Conservation (phyloP, 1,140 invertebrate genomes). For the Lepidotrigona ventralis region DNA sequence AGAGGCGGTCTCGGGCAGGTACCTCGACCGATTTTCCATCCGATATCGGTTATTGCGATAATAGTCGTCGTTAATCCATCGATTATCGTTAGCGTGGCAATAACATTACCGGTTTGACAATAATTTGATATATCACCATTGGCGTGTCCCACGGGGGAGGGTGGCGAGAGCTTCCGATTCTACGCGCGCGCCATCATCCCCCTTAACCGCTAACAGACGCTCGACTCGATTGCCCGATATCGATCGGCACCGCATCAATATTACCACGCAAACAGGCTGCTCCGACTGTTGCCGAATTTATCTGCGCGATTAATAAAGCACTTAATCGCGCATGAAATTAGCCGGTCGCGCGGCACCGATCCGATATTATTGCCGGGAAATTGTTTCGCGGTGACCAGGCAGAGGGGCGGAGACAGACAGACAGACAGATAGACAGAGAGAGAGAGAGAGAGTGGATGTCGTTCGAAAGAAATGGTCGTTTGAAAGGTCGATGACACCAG, state of each 20-base stretch:
- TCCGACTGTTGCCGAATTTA: constrained; percentile 47
- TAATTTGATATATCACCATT: constrained; percentile 65
- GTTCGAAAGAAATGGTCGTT: too few species aligned
- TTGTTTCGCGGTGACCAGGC: neutral
- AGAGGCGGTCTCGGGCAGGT: neutral
- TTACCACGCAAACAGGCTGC: constrained; percentile 35
- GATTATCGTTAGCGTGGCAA: constrained; percentile 64
- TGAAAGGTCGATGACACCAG: too few species aligned
- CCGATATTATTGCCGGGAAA: constrained; percentile 19
- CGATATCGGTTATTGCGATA: constrained; percentile 57
- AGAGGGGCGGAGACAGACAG: too few species aligned
- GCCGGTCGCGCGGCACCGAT: neutral
- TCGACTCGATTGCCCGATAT: constrained; percentile 62
- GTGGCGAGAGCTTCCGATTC: constrained; percentile 41
- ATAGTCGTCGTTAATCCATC: constrained; percentile 64
- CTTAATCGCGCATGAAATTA: constrained; percentile 50
- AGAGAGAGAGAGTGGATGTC: too few species aligned
- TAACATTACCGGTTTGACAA: constrained; percentile 66
- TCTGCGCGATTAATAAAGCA: constrained; percentile 54
- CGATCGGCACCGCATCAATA: constrained; percentile 52
- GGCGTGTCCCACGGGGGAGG: constrained; percentile 45
- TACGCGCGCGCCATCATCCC: constrained; percentile 46
- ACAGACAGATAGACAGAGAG: too few species aligned
- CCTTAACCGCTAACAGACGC: constrained; percentile 62
- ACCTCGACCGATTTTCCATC: constrained; percentile 34